A percentile compares a stretch with the other conserved stretches of the same genome.
Evolutionary conservation across 30 jellyfish, hydroid and myxozoan species (phyloP).

Genomic region (Rhopilema esculentum): DNA sequence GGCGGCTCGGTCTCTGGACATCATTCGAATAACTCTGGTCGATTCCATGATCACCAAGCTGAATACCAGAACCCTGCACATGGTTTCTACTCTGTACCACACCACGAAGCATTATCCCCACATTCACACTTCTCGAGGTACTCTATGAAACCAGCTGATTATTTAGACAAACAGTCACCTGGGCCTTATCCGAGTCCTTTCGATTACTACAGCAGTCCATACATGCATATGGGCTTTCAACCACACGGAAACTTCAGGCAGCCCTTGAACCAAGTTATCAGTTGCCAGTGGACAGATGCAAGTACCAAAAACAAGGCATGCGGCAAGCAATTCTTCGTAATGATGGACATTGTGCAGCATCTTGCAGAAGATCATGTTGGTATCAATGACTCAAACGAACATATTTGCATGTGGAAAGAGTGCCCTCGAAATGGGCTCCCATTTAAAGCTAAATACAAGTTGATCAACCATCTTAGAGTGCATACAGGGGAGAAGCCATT

Average conservation of each 20-base stretch:
- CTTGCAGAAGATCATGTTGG: constrained; percentile 99
- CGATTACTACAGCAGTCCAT: constrained; percentile 87
- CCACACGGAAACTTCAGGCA: constrained; percentile 99
- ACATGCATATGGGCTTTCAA: constrained; percentile 94
- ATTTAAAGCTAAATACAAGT: constrained; percentile 95
- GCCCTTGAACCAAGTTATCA: constrained; percentile 96
- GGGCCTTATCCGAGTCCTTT: constrained; percentile 85
- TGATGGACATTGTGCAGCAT: constrained; percentile 99
- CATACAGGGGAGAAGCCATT: constrained; percentile 99
- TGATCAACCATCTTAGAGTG: constrained; percentile 92
- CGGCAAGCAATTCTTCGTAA: constrained; percentile 98
- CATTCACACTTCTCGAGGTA: constrained; percentile 75
- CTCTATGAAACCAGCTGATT: constrained; percentile 71
- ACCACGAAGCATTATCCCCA: constrained; percentile 87
- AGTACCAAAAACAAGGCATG: constrained; percentile 99
- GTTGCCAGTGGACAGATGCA: constrained; percentile 98
- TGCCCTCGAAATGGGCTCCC: constrained; percentile 98
- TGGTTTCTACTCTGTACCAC: constrained; percentile 79
- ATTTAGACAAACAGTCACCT: constrained; percentile 75
- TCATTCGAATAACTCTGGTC: constrained; percentile 70
- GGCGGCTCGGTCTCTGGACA: constrained; percentile 73
- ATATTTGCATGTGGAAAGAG: constrained; percentile 97
- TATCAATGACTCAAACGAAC: constrained; percentile 94
- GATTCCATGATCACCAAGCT: constrained; percentile 83
- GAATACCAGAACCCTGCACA: constrained; percentile 73